Evolutionary conservation across 2,113 vertebrate species (phyloP).

Genomic region (Bombycilla garrulus): DNA sequence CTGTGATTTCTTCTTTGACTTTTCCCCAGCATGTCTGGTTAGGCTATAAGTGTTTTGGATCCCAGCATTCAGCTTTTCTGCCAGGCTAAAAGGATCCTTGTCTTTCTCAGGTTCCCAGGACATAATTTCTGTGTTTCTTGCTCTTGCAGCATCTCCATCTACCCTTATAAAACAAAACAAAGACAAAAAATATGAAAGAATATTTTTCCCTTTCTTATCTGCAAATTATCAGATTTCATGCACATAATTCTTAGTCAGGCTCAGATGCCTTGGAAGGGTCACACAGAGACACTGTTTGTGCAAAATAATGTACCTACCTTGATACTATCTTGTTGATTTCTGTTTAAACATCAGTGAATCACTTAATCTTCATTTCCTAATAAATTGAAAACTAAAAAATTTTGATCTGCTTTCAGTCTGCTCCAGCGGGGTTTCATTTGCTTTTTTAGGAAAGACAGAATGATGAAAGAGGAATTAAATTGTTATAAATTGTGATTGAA

Average conservation of each 20-base stretch:
- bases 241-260: background rate
- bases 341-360: background rate
- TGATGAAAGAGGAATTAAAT: background rate
- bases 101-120: background rate
- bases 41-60: background rate
- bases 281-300: background rate
- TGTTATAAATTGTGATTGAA: background rate
- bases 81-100: background rate
- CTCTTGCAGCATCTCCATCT: background rate
- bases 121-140: background rate
- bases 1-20: background rate
- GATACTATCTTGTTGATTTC: background rate
- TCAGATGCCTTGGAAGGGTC: background rate
- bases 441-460: background rate
- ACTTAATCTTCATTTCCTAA: background rate
- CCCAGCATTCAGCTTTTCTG: background rate
- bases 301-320: background rate
- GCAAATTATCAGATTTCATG: background rate
- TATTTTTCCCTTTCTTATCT: background rate
- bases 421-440: background rate
- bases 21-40: background rate
- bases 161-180: background rate
- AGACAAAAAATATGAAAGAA: background rate
- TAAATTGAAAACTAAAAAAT: background rate
- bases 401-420: background rate